Evolutionary conservation across 92 coral and sea anemone genomes (phyloP).

Genomic region (Porites divaricata): DNA sequence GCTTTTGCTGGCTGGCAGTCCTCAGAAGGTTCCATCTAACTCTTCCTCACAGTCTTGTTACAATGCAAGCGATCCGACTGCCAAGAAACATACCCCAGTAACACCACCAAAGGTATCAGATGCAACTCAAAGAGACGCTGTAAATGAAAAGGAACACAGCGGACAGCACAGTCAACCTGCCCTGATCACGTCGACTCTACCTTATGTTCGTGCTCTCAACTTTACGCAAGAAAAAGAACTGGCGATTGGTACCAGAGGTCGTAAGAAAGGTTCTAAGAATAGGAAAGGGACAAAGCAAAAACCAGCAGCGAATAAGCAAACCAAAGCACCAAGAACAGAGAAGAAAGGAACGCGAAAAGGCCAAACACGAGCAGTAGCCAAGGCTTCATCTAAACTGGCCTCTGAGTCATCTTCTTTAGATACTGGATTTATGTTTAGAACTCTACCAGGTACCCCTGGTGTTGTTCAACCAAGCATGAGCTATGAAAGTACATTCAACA

Average conservation of each 20-base stretch:
- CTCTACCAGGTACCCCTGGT: neutral
- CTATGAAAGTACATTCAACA: neutral
- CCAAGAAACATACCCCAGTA: neutral
- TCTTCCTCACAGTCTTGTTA: neutral
- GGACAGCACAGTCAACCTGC: neutral
- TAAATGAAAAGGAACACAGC: neutral
- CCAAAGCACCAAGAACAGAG: neutral
- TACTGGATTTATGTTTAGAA: neutral
- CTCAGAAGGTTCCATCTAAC: constrained; percentile 46
- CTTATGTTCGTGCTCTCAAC: constrained; percentile 42
- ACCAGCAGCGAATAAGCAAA: neutral
- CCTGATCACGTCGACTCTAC: constrained; percentile 30
- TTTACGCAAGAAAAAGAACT: neutral
- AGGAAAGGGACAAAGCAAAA: neutral
- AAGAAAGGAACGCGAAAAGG: neutral
- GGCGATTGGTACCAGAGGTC: constrained; percentile 7
- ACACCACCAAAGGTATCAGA: constrained; percentile 6
- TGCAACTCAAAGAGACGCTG: neutral
- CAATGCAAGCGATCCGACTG: neutral
- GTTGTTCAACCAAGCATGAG: neutral
- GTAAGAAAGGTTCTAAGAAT: constrained; percentile 10
- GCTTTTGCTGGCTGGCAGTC: constrained; percentile 77
- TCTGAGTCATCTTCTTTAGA: neutral
- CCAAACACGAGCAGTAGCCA: neutral
- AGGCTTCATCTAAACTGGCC: neutral